Evolutionary conservation across 1,140 invertebrate species (phyloP), one percentile per base, ranked within the genome.

Genomic region (Piezodorus guildinii): DNA sequence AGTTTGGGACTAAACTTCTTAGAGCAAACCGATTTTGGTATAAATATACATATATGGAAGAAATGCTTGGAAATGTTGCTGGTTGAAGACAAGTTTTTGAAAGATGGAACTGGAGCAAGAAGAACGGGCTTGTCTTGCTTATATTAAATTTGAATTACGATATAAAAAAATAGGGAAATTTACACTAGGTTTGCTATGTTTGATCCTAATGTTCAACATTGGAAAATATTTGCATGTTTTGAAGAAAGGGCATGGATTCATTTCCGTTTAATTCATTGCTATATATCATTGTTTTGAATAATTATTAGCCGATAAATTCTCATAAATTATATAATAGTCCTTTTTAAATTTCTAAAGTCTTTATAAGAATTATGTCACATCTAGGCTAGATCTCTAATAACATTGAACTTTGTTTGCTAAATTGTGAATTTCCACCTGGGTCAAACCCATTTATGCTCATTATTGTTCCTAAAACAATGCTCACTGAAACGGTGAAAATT

Each of bases 11-110:
- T 0, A 94, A 99, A 70, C 78, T 99, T 69, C 96, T 96, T 1
- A 80, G 95, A 68, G 94, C 94, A 0, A 97, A 96, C 74, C 96
- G 99, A 75, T 98, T 99, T 76, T 99, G 97, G 97, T 98, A 98
- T 76, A 99, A 99, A 73, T 99, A 98, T 72, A 94, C 93, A 12
- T 99, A 99, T 71, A 99, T 99, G 96, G 97, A 99, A 75, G 96
- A 99, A 77, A 97, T 97, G 88, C 77, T 99, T 63, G 91, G 92
- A 72, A 98, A 98, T 79, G 85, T 97, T 67, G 90, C 94, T 66
- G 91, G 87, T 64, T 77, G 77, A 0, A 76, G 86, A 27, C 81
- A 92, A 78, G 92, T 98, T 1, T 99, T 99, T 77, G 96, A 99
- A 76, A 79, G 97, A 44, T 99, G 94, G 94, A 98, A 77, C 99